Evolutionary conservation across 2,888 invertebrate species (phyloP).

Genomic region (Tachina fera): DNA sequence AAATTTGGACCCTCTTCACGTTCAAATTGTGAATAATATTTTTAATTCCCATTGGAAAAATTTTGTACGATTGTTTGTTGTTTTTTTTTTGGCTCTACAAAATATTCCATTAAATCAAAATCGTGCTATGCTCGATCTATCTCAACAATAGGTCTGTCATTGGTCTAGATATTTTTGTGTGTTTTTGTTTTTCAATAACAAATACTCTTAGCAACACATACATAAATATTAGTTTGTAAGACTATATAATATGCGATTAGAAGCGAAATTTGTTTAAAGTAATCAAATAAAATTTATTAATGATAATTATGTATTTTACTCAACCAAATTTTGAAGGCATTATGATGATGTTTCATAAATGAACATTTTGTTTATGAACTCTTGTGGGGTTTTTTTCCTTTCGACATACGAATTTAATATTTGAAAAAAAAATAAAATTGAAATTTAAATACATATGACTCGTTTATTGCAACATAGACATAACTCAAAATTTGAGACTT

Average conservation of each 20-base stretch:
- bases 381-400: too few species aligned
- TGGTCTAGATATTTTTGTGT: neutral
- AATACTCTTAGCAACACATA: neutral
- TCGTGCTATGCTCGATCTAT: neutral
- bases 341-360: too few species aligned
- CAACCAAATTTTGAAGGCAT: too few species aligned
- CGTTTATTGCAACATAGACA: too few species aligned
- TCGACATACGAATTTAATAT: too few species aligned
- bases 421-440: too few species aligned
- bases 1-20: too few species aligned
- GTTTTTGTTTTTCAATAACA: neutral
- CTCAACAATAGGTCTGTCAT: neutral
- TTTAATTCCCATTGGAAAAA: neutral
- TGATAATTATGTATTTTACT: too few species aligned
- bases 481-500: too few species aligned
- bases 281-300: neutral
- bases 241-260: neutral
- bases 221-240: neutral
- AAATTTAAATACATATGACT: too few species aligned
- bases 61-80: neutral
- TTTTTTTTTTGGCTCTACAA: neutral
- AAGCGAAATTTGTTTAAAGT: neutral
- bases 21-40: too few species aligned
- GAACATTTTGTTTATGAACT: too few species aligned
- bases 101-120: neutral